These are phyloP conservation scores for Scaptomyza graminum DNA, from an alignment of 1,140 invertebrate genomes.

Conservation along the genomic window DNA sequence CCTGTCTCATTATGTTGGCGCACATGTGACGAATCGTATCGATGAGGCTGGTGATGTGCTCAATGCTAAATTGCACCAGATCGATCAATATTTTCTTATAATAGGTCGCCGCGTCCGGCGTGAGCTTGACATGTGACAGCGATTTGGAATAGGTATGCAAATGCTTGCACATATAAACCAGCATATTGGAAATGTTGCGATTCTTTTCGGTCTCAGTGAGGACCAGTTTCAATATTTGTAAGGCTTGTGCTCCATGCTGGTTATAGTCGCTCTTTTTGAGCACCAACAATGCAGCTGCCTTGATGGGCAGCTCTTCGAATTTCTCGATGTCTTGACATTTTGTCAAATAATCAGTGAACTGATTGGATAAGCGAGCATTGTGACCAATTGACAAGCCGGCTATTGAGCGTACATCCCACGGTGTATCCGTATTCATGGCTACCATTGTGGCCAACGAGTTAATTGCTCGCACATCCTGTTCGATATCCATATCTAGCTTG, in stretches of 20 bases:
- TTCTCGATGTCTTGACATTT: constrained; percentile 8
- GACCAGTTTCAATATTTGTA: constrained; percentile 36
- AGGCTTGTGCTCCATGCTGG: not conserved
- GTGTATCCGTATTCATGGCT: constrained; percentile 50
- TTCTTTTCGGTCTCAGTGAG: constrained; percentile 10
- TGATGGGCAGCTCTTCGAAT: constrained; percentile 47
- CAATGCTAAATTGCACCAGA: not conserved
- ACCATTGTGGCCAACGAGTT: constrained; percentile 31
- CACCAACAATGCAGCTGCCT: constrained; percentile 48
- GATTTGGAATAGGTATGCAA: constrained; percentile 56
- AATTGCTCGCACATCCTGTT: not conserved
- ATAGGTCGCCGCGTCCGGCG: not conserved
- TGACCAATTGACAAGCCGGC: constrained; percentile 57
- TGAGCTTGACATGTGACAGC: not conserved
- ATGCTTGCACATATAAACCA: constrained; percentile 11
- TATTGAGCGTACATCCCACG: constrained; percentile 69
- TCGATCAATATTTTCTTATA: not conserved
- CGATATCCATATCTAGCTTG: not conserved
- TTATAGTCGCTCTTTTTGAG: constrained; percentile 29
- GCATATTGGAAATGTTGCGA: constrained; percentile 41
- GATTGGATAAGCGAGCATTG: constrained; percentile 29
- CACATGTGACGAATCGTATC: not conserved
- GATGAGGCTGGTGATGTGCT: not conserved
- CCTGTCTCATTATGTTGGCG: not conserved
- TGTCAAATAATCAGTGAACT: constrained; percentile 26